phyloP scores from a whole-genome alignment of 35 echinoderm and acorn worm species.

The Nesometra sesokonis region DNA sequence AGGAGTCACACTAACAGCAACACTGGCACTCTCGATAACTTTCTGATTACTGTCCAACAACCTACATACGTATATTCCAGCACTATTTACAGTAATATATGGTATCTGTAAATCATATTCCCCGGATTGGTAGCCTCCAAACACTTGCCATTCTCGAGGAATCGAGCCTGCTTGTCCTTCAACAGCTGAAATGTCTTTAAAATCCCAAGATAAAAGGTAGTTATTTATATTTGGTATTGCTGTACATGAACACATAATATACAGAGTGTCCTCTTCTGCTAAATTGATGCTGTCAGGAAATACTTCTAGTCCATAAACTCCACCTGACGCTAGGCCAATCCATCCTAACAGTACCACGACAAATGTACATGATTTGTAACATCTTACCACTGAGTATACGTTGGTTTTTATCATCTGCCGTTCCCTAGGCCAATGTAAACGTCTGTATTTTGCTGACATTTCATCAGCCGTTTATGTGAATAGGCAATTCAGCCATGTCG shows the following conservation, averaged over 20 bases:
- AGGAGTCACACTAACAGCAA: not conserved
- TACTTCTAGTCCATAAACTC: not conserved
- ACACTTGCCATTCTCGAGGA: not conserved
- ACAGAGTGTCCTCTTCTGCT: not conserved
- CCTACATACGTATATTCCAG: not conserved
- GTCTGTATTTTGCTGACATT: not conserved
- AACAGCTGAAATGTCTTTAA: not conserved
- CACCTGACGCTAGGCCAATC: not conserved
- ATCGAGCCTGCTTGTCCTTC: not conserved
- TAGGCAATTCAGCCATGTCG: not conserved
- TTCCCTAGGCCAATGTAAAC: not conserved
- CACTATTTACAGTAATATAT: not conserved
- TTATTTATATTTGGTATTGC: not conserved
- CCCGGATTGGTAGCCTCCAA: not conserved
- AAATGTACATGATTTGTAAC: not conserved
- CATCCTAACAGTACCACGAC: not conserved
- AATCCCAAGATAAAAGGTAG: not conserved
- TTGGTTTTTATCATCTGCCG: not conserved
- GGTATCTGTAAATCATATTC: not conserved
- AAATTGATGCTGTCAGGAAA: not conserved
- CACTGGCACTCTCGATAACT: not conserved
- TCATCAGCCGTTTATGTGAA: not conserved
- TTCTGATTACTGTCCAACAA: not conserved
- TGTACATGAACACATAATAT: not conserved
- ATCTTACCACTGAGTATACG: not conserved